Evolutionary conservation across 2,888 invertebrate species (phyloP).

Genomic region (Leptopilina myrica): DNA sequence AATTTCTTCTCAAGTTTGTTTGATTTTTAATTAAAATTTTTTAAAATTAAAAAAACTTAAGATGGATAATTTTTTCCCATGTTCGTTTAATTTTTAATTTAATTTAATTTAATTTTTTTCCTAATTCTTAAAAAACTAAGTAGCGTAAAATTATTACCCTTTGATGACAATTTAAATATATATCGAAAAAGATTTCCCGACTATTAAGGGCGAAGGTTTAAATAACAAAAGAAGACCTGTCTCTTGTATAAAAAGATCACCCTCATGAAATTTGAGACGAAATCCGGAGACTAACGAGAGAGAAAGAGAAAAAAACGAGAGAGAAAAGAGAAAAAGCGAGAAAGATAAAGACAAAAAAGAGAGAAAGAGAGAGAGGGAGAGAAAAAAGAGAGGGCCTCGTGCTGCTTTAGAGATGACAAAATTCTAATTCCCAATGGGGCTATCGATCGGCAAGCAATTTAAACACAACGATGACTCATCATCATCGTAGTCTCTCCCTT

Average conservation of each 20-base stretch:
- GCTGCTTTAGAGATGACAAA: conserved; percentile 32
- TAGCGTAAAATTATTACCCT: no score
- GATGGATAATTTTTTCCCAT: no score
- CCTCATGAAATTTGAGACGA: conserved; percentile 12
- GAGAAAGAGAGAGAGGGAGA: no score
- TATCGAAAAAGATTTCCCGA: neutral
- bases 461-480: conserved; percentile 35
- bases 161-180: neutral
- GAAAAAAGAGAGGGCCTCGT: neutral
- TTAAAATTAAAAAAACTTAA: no score
- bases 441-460: conserved; percentile 40
- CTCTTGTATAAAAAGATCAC: neutral
- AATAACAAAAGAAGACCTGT: neutral
- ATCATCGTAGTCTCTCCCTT: conserved; percentile 32
- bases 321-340: no score
- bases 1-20: no score
- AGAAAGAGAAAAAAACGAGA: no score
- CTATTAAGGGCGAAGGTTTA: neutral
- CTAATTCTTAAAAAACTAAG: no score
- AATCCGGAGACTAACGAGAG: neutral
- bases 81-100: no score
- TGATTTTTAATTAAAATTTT: no score
- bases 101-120: no score
- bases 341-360: no score
- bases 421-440: conserved; percentile 28